Base-by-base conservation (phyloP, 2,113 vertebrate species). In the Madoqua kirkii region DNA sequence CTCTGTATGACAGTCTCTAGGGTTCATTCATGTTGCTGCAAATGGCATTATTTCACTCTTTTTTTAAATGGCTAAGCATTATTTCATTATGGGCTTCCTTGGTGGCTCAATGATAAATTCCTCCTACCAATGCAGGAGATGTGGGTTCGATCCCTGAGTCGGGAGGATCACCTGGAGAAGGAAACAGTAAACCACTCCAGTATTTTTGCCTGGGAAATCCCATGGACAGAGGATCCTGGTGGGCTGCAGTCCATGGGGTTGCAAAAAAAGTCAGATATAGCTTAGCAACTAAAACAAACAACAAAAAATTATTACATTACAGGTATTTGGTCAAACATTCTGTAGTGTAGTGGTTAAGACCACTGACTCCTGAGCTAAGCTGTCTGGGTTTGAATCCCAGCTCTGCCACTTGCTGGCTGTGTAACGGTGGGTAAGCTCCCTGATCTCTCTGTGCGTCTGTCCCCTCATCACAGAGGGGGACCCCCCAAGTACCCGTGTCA, bases 401-500 rank as follows among this genome's bases (percentile, higher is more conserved):
- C 67, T 83, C 88, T 81, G 91, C 52, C 14, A 36, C 10, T 48
- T 48, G n/a, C 29, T 45, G n/a, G 85, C 88, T 87, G 4, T 93
- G 57, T 19, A 2, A 45, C 1, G 6, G 0, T 54, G 27, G 62
- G 23, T 3, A 3, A 92, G 64, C 6, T 33, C 13, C 43, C 15
- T 83, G 9, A 6, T 43, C 9, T 60, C 25, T 87, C 19, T 19
- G 16, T 25, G 92, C 6, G n/a, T 85, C 64, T 87, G 50, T 25
- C 54, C 16, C 45, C 33, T 48, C 45, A 23, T 10, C 11, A 33
- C 2, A 33, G 93, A n/a, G 36, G 48, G n/a, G 27, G 45, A 43
- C 10, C 13, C 19, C 7, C 45, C 0, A 33, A 3, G 21, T 3
- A 15, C n/a, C 2, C 2, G 4, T 3, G 29, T 11, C 16, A 1